Base-by-base conservation (phyloP, 2,113 vertebrate genomes). In the Brachionichthys hirsutus region DNA sequence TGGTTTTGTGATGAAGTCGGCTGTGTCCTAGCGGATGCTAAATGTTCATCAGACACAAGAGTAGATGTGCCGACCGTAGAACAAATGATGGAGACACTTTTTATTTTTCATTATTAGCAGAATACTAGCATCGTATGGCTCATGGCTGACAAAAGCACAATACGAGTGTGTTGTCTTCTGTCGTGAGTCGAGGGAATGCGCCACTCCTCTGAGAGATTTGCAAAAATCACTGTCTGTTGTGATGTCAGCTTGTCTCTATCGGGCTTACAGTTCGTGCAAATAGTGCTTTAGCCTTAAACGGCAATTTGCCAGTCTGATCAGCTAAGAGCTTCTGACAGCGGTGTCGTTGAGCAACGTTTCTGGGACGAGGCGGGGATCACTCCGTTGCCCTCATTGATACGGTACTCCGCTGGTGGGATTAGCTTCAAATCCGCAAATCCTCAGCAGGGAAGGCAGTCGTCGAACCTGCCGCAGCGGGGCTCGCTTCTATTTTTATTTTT, bases 371-470 rank as follows among this genome's bases (percentile, higher is more conserved):
- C 19, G 20, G 68, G 82, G 70, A 78, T 86, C 76, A 75, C 62
- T 72, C 20, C 2, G 50, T 38, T 75, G 82, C 67, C 84, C 77
- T 87, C 81, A 56, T 80, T 86, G 78, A 82, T 86, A 80, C 78
- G 77, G 84, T 82, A 85, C 80, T 75, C 75, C 47, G 76, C 63
- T 60, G 82, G 62, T 73, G 72, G 82, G 86, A 88, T 88, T 87
- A 88, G 78, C 78, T 70, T 75, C 59, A 85, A 85, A 88, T 85
- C 84, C 84, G 73, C 77, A 86, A 85, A 81, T 72, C 78, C 86
- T 85, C 73, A 61, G 77, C 65, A 30, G 77, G 68, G 76, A 74
- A 74, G 17, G 49, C 70, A 43, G 73, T 72, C 77, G 74, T 56
- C 72, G 75, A 84, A 88, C 78, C 81, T 75, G 79, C 81, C 76